Evolutionary conservation across 2,888 invertebrate species (phyloP).

Genomic region (Volucella inflata): DNA sequence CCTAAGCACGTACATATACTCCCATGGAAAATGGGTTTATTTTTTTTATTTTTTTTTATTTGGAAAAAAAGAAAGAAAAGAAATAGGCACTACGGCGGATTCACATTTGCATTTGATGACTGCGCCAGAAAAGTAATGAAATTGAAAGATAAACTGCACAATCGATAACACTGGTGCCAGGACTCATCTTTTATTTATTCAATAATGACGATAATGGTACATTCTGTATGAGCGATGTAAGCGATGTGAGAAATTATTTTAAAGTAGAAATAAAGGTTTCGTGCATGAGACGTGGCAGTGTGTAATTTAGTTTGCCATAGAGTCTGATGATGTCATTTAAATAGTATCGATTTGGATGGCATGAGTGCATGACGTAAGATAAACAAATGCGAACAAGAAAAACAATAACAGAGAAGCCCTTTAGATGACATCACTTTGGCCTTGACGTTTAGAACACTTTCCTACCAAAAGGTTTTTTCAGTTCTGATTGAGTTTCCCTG

Average conservation of each 20-base stretch:
- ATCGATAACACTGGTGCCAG: slow-evolving; percentile 57
- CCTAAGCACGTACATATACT: background rate
- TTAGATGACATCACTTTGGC: too few relatives aligned
- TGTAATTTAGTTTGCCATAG: background rate
- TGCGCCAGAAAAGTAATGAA: slow-evolving; percentile 59
- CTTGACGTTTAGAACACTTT: too few relatives aligned
- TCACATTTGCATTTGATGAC: slow-evolving; percentile 62
- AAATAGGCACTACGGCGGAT: background rate
- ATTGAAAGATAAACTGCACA: slow-evolving; percentile 35
- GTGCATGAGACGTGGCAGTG: slow-evolving; percentile 16
- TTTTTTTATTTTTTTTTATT: slow-evolving; percentile 6
- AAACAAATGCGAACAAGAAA: too few relatives aligned
- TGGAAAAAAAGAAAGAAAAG: background rate
- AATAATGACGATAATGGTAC: slow-evolving; percentile 13
- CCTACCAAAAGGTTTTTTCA: too few relatives aligned
- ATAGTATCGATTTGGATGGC: too few relatives aligned
- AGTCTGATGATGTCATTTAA: background rate
- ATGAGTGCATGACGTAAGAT: too few relatives aligned
- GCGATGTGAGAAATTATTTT: slow-evolving; percentile 35
- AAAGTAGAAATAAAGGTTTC: slow-evolving; percentile 38
- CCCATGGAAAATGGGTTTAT: background rate
- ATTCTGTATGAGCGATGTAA: background rate
- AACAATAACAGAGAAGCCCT: too few relatives aligned
- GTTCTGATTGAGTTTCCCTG: too few relatives aligned
- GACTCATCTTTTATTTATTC: slow-evolving; percentile 39